phyloP scores from a whole-genome alignment of 2,113 vertebrate species.

The Tenrec ecaudatus region DNA sequence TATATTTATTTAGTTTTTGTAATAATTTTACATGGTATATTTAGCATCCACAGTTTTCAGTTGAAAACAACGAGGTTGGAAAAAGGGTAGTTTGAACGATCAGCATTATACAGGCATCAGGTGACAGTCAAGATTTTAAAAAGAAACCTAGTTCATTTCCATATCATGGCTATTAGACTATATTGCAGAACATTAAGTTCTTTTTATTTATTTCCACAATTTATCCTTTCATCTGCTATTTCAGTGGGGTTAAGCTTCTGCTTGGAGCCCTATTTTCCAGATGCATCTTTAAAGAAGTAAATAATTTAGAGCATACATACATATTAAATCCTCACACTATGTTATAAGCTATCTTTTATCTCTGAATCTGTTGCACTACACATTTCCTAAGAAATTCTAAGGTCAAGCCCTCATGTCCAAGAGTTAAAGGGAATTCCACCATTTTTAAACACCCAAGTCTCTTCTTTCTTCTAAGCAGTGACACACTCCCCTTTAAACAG shows the following conservation, averaged over 20 bases:
- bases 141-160: background rate
- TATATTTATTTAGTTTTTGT: background rate
- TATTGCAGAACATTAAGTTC: background rate
- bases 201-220: background rate
- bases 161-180: background rate
- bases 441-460: background rate
- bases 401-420: background rate
- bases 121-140: background rate
- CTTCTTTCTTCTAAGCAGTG: background rate
- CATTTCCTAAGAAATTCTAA: background rate
- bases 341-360: background rate
- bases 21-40: background rate
- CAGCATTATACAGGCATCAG: background rate
- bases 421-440: background rate
- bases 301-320: background rate
- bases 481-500: background rate
- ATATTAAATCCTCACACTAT: background rate
- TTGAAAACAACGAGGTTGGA: background rate
- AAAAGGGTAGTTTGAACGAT: background rate
- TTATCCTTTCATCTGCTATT: background rate
- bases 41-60: background rate
- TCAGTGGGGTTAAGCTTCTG: background rate
- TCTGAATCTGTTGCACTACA: background rate
- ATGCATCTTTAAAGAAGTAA: background rate
- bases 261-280: constrained; percentile 27